phyloP scores from a whole-genome alignment of 2,888 invertebrate genomes.

The Tetragnatha montana region DNA sequence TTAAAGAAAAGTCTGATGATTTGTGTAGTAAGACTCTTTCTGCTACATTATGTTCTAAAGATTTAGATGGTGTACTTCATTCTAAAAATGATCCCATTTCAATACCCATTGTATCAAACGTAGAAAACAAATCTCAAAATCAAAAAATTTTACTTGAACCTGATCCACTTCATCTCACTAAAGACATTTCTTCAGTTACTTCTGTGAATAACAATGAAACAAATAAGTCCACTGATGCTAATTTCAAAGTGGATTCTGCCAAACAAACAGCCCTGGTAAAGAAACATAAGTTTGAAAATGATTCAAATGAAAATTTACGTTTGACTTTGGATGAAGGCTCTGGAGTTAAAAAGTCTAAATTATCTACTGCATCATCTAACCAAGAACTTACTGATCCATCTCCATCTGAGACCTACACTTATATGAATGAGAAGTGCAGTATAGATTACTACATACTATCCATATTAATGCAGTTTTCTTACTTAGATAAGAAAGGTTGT shows the following conservation, averaged over 20 bases:
- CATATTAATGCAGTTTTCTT: slow-evolving; percentile 74
- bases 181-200: not conserved
- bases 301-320: not conserved
- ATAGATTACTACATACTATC: slow-evolving; percentile 51
- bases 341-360: not conserved
- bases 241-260: not conserved
- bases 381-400: not conserved
- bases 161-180: not conserved
- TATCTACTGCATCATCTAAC: not conserved
- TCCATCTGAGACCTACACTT: not conserved
- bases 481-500: slow-evolving; percentile 72
- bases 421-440: not conserved
- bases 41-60: not conserved
- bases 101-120: not conserved
- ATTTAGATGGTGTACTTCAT: not conserved
- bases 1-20: not conserved
- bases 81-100: not conserved
- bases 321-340: not conserved
- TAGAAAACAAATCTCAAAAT: not conserved
- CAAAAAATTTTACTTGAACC: not conserved
- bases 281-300: slow-evolving; percentile 3
- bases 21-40: not conserved
- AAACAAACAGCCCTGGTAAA: not conserved
- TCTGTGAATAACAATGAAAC: not conserved
- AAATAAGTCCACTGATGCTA: not conserved